These are phyloP conservation scores for Sesia apiformis DNA, from an alignment of 2,888 invertebrate genomes.

Conservation along the genomic window DNA sequence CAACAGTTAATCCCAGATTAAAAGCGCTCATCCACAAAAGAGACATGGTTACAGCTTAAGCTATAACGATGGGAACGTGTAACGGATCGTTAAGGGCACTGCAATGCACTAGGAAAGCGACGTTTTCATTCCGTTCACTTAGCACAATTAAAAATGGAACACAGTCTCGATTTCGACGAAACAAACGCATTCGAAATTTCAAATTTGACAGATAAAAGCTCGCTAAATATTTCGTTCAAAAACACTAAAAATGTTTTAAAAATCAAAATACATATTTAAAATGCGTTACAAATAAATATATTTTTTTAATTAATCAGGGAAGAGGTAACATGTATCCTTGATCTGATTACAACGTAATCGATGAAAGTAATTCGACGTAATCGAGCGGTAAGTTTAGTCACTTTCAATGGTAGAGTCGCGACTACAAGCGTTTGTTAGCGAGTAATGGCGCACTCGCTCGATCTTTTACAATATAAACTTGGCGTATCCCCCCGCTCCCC, in stretches of 20 bases:
- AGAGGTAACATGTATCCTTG: neutral
- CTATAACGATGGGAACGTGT: neutral
- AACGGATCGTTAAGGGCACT: constrained; percentile 7
- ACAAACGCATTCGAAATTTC: constrained; percentile 5
- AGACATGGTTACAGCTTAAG: constrained; percentile 60
- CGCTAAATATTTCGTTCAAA: neutral
- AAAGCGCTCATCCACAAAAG: constrained; percentile 77
- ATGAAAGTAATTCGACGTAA: neutral
- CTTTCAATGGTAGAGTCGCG: constrained; percentile 13
- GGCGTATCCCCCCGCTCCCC: constrained; percentile 37
- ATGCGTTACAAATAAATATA: neutral
- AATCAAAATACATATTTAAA: too few relatives aligned
- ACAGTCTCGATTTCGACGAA: neutral
- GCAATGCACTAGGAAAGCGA: constrained; percentile 20
- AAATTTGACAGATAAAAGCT: neutral
- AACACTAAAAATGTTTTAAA: too few relatives aligned
- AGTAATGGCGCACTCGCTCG: constrained; percentile 30
- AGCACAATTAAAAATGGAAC: neutral
- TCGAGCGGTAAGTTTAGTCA: neutral
- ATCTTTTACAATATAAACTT: constrained; percentile 44
- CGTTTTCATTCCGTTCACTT: constrained; percentile 12
- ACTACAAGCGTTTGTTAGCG: constrained; percentile 32
- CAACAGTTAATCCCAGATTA: constrained; percentile 77
- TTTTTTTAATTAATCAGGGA: neutral
- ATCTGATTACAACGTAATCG: neutral